Percentiles rank a stretch among this genome's conserved stretches.
These are phyloP conservation scores for Limulus polyphemus DNA, from an alignment of 2,888 invertebrate species.

Conservation along the genomic window DNA sequence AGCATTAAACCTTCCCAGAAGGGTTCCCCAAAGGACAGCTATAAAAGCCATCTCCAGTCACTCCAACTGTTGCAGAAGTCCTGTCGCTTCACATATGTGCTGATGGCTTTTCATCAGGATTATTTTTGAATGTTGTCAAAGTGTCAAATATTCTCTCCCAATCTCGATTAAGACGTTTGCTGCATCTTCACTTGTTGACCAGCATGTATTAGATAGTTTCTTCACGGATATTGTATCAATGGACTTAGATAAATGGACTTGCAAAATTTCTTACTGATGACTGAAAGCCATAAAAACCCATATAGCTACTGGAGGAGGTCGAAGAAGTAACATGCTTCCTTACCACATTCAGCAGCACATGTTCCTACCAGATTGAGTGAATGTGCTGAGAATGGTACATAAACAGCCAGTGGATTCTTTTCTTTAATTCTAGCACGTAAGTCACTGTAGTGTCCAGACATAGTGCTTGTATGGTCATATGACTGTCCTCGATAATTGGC, in stretches of 20 bases:
- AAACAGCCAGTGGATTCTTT: neutral
- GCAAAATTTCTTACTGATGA: neutral
- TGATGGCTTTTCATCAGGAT: neutral
- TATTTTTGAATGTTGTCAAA: neutral
- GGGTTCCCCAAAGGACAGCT: neutral
- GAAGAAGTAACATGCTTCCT: neutral
- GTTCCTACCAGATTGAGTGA: neutral
- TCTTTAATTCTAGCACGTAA: neutral
- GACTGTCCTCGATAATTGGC: no score
- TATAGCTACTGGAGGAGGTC: neutral
- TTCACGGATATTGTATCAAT: neutral
- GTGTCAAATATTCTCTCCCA: neutral
- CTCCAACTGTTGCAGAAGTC: neutral
- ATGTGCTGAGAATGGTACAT: neutral
- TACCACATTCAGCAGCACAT: neutral
- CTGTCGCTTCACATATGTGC: neutral
- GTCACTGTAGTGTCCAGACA: no score
- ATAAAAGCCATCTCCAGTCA: neutral
- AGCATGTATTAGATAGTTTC: neutral
- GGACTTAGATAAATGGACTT: neutral
- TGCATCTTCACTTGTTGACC: neutral
- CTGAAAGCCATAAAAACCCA: neutral
- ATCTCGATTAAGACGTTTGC: neutral
- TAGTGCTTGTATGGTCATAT: no score
- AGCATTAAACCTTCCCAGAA: neutral